A percentile compares a stretch with the other conserved stretches of the same genome.
phyloP scores from a whole-genome alignment of 1,140 invertebrate genomes.

The Asobara japonica region DNA sequence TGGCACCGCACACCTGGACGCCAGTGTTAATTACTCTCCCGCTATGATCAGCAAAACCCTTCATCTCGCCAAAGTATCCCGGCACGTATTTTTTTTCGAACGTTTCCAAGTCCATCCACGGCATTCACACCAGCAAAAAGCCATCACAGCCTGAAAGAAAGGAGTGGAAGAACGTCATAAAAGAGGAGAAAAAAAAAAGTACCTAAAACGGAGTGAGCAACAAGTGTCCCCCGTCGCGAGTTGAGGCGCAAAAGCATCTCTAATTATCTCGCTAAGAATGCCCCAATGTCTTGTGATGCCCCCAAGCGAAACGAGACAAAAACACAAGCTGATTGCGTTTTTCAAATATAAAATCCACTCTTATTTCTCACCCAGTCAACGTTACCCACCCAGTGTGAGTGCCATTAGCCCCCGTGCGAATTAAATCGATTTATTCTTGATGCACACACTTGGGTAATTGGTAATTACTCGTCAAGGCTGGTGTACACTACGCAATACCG shows the following conservation, averaged over 20 bases:
- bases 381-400: slow-evolving; percentile 13
- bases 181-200: slow-evolving; percentile 31
- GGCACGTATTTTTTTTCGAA: background rate
- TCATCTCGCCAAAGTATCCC: background rate
- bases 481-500: background rate
- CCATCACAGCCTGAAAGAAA: slow-evolving; percentile 12
- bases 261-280: slow-evolving; percentile 58
- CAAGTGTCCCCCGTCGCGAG: slow-evolving; percentile 61
- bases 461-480: slow-evolving; percentile 31
- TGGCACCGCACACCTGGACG: slow-evolving; percentile 1
- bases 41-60: slow-evolving; percentile 3
- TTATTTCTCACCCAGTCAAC: slow-evolving; percentile 3
- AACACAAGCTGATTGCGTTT: slow-evolving; percentile 63
- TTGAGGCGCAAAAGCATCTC: slow-evolving; percentile 64
- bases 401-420: slow-evolving; percentile 34
- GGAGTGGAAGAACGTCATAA: slow-evolving; percentile 25
- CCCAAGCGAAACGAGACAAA: slow-evolving; percentile 62
- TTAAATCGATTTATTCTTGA: slow-evolving; percentile 40
- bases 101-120: background rate
- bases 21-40: slow-evolving; percentile 29
- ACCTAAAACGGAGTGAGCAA: slow-evolving; percentile 39
- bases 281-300: slow-evolving; percentile 42
- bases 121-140: background rate
- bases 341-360: slow-evolving; percentile 57
- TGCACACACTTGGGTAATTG: slow-evolving; percentile 37